Percentiles rank a stretch among this genome's conserved stretches.
phyloP scores from a whole-genome alignment of 2,888 invertebrate genomes.

The Brachynemurus nebulosus region DNA sequence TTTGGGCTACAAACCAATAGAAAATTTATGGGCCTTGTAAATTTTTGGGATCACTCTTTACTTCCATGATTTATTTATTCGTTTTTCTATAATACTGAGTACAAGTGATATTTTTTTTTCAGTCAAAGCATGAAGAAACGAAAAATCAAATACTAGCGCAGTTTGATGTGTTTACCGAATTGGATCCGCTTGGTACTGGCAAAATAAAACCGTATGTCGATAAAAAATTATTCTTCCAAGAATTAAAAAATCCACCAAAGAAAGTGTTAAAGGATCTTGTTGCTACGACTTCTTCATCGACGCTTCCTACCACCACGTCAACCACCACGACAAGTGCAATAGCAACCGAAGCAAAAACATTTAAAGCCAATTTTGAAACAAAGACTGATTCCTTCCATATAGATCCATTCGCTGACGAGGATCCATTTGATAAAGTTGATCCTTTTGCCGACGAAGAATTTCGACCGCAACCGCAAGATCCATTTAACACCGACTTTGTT shows the following conservation, averaged over 20 bases:
- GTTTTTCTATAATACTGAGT: not conserved
- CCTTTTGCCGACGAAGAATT: constrained; percentile 45
- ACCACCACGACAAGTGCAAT: constrained; percentile 22
- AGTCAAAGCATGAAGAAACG: constrained; percentile 21
- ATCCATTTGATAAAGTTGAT: constrained; percentile 59
- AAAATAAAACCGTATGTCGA: constrained; percentile 86
- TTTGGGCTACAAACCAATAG: no score
- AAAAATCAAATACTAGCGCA: constrained; percentile 27
- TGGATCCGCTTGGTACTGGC: constrained; percentile 87
- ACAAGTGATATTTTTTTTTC: not conserved
- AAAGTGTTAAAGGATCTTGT: constrained; percentile 81
- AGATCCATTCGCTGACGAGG: constrained; percentile 52
- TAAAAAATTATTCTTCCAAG: constrained; percentile 93
- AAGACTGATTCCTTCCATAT: constrained; percentile 33
- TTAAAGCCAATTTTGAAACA: constrained; percentile 24
- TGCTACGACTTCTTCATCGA: constrained; percentile 29
- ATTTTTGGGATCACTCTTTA: no score
- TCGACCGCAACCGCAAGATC: constrained; percentile 38
- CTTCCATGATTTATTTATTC: not conserved
- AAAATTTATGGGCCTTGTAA: no score
- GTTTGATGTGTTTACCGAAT: constrained; percentile 82
- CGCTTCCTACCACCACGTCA: constrained; percentile 25
- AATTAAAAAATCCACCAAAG: constrained; percentile 87
- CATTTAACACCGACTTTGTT: constrained; percentile 41
- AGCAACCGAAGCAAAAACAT: constrained; percentile 21